phyloP scores from a whole-genome alignment of 2,797 vertebrate species.

The Pseudopleuronectes americanus region DNA sequence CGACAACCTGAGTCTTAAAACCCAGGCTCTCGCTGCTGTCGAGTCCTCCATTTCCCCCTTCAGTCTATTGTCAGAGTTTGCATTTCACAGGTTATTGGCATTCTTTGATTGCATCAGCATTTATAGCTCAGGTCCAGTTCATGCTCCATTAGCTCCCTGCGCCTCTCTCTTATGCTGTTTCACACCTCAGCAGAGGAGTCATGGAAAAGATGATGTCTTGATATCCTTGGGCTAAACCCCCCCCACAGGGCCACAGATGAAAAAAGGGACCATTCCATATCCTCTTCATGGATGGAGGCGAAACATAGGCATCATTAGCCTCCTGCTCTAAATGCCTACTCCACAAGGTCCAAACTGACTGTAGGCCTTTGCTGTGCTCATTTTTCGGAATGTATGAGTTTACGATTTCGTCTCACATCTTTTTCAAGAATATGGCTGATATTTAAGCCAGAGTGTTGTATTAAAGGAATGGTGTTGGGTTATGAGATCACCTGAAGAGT shows the following conservation, averaged over 20 bases:
- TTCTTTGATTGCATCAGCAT: constrained; percentile 79
- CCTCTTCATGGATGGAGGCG: constrained; percentile 23
- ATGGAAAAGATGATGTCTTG: constrained; percentile 61
- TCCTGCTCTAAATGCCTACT: constrained; percentile 8
- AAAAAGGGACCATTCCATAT: constrained; percentile 26
- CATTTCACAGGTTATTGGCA: constrained; percentile 81
- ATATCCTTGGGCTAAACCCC: constrained; percentile 54
- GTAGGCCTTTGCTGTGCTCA: not conserved
- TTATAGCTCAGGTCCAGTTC: constrained; percentile 74
- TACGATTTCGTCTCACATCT: not conserved
- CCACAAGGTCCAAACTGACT: constrained; percentile 1
- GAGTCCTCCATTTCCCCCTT: not conserved
- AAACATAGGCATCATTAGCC: constrained; percentile 1
- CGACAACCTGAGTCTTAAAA: not conserved
- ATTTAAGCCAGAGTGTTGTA: not conserved
- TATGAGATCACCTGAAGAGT: not conserved
- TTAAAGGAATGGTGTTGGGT: not conserved
- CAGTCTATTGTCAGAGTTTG: constrained; percentile 62
- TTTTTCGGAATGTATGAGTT: not conserved
- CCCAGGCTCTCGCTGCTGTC: not conserved
- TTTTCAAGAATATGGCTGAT: not conserved
- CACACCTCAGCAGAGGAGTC: constrained; percentile 61
- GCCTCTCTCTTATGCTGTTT: constrained; percentile 53
- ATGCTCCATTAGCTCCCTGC: constrained; percentile 66
- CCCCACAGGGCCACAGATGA: constrained; percentile 55